These are phyloP conservation scores for Scaeva pyrastri DNA, from an alignment of 2,888 invertebrate species.

Conservation along the genomic window DNA sequence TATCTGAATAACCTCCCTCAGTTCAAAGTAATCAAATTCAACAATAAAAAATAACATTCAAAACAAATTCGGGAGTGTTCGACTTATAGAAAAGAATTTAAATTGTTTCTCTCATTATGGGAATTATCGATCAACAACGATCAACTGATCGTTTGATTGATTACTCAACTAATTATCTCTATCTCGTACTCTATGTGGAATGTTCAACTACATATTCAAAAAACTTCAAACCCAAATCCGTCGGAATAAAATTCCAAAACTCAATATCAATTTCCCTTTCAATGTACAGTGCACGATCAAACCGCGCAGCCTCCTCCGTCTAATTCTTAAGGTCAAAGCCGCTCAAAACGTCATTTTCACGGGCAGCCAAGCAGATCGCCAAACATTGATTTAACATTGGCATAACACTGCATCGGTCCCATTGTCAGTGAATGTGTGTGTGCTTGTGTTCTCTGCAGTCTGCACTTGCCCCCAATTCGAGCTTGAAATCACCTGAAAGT, in stretches of 20 bases:
- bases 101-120: conserved; percentile 30
- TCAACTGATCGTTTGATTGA: conserved; percentile 43
- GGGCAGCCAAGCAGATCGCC: conserved; percentile 64
- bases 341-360: conserved; percentile 49
- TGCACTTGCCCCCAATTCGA: conserved; percentile 67
- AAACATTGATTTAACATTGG: conserved; percentile 62
- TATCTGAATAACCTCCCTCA: background rate
- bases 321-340: conserved; percentile 68
- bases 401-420: conserved; percentile 7
- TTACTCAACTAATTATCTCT: conserved; percentile 14
- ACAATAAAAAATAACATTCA: background rate
- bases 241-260: conserved; percentile 6
- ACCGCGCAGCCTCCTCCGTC: background rate
- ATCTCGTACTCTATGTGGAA: background rate
- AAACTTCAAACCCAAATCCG: background rate
- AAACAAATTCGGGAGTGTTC: conserved; percentile 27
- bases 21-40: background rate
- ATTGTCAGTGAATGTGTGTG: conserved; percentile 34
- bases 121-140: conserved; percentile 42
- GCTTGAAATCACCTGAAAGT: conserved; percentile 38
- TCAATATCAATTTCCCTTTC: conserved; percentile 28
- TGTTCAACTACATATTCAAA: background rate
- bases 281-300: conserved; percentile 16
- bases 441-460: too few species aligned
- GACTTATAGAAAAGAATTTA: conserved; percentile 21